Evolutionary conservation across 2,888 invertebrate species (phyloP), one percentile per base, ranked within the genome.

Genomic region (Brachylomia viminalis): DNA sequence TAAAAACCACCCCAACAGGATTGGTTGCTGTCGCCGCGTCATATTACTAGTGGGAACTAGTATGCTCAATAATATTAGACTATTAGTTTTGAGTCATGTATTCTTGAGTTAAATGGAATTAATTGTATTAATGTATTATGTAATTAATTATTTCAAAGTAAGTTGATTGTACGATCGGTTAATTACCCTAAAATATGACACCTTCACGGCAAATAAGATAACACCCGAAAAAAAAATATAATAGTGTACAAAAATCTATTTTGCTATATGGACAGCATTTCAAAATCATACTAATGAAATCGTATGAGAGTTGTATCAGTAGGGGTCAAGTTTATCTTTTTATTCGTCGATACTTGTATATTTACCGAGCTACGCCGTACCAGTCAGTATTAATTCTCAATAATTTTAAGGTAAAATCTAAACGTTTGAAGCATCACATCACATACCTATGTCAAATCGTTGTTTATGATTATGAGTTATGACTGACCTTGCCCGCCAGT

Each of bases 401-500:
- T 59, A 42, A 67, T 27, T 62, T 62, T 33, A 49, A 56, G 38
- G 23, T 42, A 23, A 69, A 59, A 69, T 73, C 65, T 85, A 69
- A 82, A 67, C 38, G 61, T 81, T 81, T 59, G 17, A 56, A 73
- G 49, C 47, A 38, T 23, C 17, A 54, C 47, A 38, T 23, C 17
- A 54, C 42, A 67, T 59, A 74, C 47, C n/a, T 59, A 59, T 61
- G 56, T 54, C 70, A 72, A 71, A 82, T 58, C 15, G 61, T 56
- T 78, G 38, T 77, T 79, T 71, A 75, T 38, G 38, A 38, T 79
- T 71, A 75, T 33, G 69, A 95, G 7, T 79, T 71, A 75, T 33
- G 69, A 95, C 96, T 95, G 93, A 96, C 96, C 96, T 96, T 96
- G 93, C 95, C 93, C 84, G 92, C 91, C 65, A 95, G 93, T 83